Conservation (phyloP, 2,888 invertebrate genomes). For the Perdita meconis region DNA sequence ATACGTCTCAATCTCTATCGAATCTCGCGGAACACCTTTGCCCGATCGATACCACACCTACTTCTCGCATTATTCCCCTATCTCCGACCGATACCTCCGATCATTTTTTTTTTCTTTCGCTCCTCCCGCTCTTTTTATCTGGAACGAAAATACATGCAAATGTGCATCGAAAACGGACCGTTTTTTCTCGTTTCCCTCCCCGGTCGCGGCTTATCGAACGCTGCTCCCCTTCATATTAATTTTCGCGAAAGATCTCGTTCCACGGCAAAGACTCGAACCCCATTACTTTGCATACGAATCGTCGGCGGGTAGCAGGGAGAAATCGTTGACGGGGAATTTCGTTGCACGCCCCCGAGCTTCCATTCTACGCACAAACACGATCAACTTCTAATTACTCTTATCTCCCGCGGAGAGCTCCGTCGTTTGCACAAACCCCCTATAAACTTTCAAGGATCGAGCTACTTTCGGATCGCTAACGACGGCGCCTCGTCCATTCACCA, state of each 20-base stretch:
- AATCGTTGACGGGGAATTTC: slow-evolving; percentile 39
- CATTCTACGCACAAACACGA: slow-evolving; percentile 19
- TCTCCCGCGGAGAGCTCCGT: background rate
- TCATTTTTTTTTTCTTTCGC: background rate
- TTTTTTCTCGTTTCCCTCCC: slow-evolving; percentile 11
- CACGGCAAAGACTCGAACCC: slow-evolving; percentile 42
- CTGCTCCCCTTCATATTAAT: slow-evolving; percentile 61
- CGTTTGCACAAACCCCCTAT: background rate
- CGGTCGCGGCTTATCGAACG: slow-evolving; percentile 38
- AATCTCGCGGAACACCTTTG: slow-evolving; percentile 44
- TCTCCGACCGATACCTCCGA: background rate
- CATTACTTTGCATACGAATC: slow-evolving; percentile 66
- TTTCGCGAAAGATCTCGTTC: slow-evolving; percentile 41
- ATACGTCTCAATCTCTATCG: slow-evolving; percentile 52
- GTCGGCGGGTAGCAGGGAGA: slow-evolving; percentile 43
- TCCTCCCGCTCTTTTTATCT: slow-evolving; percentile 26
- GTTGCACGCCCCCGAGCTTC: background rate
- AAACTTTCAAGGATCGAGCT: background rate
- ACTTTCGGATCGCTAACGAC: background rate
- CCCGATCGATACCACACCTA: slow-evolving; percentile 39
- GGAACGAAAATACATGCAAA: slow-evolving; percentile 60
- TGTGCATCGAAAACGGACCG: slow-evolving; percentile 26
- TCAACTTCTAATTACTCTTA: slow-evolving; percentile 55
- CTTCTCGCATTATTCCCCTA: slow-evolving; percentile 26
- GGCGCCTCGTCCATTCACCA: background rate